phyloP scores from a whole-genome alignment of 2,888 invertebrate species.

The Coremacera marginata region DNA sequence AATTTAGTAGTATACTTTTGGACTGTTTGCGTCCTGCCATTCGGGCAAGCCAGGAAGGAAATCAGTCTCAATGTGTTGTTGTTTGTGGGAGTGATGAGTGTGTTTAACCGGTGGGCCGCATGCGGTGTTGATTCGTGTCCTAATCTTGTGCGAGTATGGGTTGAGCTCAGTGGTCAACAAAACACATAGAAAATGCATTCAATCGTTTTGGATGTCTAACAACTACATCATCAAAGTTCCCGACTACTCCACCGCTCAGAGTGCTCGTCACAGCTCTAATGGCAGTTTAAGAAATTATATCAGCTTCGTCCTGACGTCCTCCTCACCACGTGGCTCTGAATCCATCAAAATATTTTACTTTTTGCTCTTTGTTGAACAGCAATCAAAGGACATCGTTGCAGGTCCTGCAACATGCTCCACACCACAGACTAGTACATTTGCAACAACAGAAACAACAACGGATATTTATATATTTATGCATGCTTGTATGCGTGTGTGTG shows the following conservation, averaged over 20 bases:
- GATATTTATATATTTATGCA: conserved; percentile 8
- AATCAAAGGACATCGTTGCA: conserved; percentile 10
- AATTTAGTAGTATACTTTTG: conserved; percentile 19
- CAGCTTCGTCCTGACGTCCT: neutral
- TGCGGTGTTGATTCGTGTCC: neutral
- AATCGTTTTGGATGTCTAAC: neutral
- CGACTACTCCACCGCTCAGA: neutral
- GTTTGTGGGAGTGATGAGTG: neutral
- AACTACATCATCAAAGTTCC: neutral
- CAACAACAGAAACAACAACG: neutral
- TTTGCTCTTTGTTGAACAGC: conserved; percentile 7
- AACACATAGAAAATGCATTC: neutral
- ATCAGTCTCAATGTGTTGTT: neutral
- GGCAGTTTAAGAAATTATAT: neutral
- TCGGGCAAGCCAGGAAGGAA: neutral
- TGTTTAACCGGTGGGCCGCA: neutral
- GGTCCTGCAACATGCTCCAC: neutral
- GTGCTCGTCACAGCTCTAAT: neutral
- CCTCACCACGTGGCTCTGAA: neutral
- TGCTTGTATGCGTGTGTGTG: neutral
- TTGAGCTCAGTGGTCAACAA: conserved; percentile 5
- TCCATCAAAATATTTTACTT: conserved; percentile 15
- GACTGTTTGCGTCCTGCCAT: neutral
- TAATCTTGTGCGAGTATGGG: conserved; percentile 3
- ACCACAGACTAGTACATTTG: neutral